A percentile compares a stretch with the other conserved stretches of the same genome.
These are phyloP conservation scores for Ellobium chinense DNA, from an alignment of 2,888 invertebrate genomes.

Conservation along the genomic window DNA sequence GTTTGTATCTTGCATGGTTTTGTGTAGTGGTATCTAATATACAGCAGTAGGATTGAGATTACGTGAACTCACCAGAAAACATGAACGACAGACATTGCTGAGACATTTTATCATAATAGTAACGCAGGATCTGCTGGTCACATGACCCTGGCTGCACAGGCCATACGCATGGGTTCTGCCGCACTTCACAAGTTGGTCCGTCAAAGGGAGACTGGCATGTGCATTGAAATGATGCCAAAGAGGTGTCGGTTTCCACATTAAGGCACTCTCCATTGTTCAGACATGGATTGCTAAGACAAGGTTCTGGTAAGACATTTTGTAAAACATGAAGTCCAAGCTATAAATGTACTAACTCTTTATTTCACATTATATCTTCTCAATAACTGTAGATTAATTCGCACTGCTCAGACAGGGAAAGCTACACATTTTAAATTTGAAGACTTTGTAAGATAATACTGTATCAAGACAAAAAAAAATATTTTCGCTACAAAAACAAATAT, in stretches of 20 bases:
- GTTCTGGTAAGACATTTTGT: slow-evolving; percentile 55
- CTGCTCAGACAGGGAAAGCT: too few relatives aligned
- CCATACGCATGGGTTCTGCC: slow-evolving; percentile 71
- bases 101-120: slow-evolving; percentile 68
- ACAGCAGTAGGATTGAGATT: too few relatives aligned
- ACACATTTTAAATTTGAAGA: too few relatives aligned
- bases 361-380: too few relatives aligned
- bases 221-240: slow-evolving; percentile 59
- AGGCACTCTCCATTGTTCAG: slow-evolving; percentile 62
- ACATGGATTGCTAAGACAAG: slow-evolving; percentile 67
- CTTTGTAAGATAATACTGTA: too few relatives aligned
- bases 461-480: too few relatives aligned
- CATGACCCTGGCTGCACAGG: slow-evolving; percentile 68
- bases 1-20: too few relatives aligned
- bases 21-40: too few relatives aligned
- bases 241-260: not conserved
- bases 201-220: slow-evolving; percentile 67
- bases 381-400: too few relatives aligned
- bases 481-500: too few relatives aligned
- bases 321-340: too few relatives aligned
- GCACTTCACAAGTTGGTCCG: slow-evolving; percentile 65
- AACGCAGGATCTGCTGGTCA: slow-evolving; percentile 61
- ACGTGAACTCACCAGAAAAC: slow-evolving; percentile 69
- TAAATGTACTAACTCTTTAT: too few relatives aligned
- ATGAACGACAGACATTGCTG: slow-evolving; percentile 70